Evolutionary conservation across 2,797 vertebrate genomes (phyloP).

Genomic region (Tachyglossus aculeatus): DNA sequence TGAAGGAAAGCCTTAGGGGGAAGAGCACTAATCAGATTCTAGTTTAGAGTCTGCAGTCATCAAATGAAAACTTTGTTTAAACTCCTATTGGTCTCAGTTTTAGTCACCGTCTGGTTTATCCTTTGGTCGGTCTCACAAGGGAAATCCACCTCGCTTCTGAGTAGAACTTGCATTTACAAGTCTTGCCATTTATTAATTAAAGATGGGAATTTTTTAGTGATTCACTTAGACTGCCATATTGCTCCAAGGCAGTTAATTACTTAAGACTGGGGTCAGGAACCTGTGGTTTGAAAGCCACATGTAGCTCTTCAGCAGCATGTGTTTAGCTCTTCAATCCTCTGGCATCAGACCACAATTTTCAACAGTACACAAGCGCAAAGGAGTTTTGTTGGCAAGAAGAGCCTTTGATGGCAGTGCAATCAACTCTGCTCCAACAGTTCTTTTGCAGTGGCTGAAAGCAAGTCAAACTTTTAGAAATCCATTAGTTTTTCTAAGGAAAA

Average conservation of each 20-base stretch:
- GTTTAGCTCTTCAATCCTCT: constrained; percentile 59
- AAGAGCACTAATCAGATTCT: too few relatives aligned
- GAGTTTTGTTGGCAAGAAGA: constrained; percentile 44
- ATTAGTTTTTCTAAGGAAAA: constrained; percentile 28
- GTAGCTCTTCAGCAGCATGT: constrained; percentile 48
- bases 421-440: constrained; percentile 46
- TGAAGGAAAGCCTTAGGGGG: too few relatives aligned
- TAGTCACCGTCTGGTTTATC: too few relatives aligned
- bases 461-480: constrained; percentile 47
- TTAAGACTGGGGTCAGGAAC: constrained; percentile 57
- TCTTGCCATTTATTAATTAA: constrained; percentile 8
- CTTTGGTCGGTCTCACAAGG: constrained; percentile 14
- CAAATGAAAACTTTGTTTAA: too few relatives aligned
- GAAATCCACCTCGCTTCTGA: background rate
- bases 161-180: constrained; percentile 8
- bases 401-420: constrained; percentile 49
- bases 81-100: too few relatives aligned
- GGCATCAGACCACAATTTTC: constrained; percentile 58
- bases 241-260: constrained; percentile 56
- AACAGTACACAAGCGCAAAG: constrained; percentile 40
- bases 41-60: too few relatives aligned
- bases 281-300: constrained; percentile 37
- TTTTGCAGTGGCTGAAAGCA: constrained; percentile 38
- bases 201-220: constrained; percentile 20
- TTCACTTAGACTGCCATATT: constrained; percentile 7